Percentiles rank a stretch among this genome's conserved stretches.
These are phyloP conservation scores for Hippocampus zosterae DNA, from an alignment of 2,113 vertebrate genomes.

Conservation along the genomic window DNA sequence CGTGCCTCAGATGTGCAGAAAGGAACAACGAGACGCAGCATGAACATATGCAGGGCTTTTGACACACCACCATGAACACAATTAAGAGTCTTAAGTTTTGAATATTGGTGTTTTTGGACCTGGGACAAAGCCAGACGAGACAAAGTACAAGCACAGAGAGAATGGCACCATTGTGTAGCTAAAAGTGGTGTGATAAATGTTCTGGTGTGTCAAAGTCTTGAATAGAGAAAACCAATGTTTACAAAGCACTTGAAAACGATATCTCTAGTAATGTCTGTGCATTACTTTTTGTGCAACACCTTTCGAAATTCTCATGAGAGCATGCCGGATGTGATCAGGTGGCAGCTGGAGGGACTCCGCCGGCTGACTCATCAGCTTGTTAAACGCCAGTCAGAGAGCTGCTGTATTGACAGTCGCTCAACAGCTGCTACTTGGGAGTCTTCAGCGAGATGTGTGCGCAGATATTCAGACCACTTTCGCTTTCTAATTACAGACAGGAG, in stretches of 20 bases:
- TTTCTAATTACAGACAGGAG: not conserved
- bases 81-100: too few relatives aligned
- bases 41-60: too few relatives aligned
- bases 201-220: too few relatives aligned
- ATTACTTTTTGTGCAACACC: not conserved
- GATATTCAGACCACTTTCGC: not conserved
- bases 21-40: not conserved
- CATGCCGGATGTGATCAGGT: conserved; percentile 27
- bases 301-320: not conserved
- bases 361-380: conserved; percentile 37
- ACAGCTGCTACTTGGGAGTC: conserved; percentile 9
- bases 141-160: too few relatives aligned
- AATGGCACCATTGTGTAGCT: too few relatives aligned
- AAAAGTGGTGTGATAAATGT: too few relatives aligned
- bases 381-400: conserved; percentile 36
- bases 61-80: too few relatives aligned
- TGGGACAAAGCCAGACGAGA: too few relatives aligned
- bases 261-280: not conserved
- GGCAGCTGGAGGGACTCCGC: conserved; percentile 38
- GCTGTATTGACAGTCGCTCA: conserved; percentile 33
- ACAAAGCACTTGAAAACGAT: not conserved
- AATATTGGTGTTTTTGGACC: too few relatives aligned
- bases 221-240: not conserved
- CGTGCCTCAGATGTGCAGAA: conserved; percentile 10
- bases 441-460: not conserved